phyloP scores from a whole-genome alignment of 2,888 invertebrate species.

The Frankliniella intonsa region DNA sequence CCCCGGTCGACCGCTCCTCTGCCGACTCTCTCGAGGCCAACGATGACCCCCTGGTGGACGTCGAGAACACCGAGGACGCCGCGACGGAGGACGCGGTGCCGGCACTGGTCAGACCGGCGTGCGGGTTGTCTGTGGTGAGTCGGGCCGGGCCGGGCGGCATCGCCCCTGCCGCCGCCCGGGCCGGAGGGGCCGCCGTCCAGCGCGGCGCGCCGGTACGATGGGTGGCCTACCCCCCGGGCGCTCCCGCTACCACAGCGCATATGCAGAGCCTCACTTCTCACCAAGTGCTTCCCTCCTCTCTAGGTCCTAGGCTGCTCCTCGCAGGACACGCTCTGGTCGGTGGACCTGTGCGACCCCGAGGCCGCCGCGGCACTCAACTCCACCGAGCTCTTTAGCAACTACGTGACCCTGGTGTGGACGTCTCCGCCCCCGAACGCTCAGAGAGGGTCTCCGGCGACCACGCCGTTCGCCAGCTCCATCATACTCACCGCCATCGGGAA shows the following conservation, averaged over 20 bases:
- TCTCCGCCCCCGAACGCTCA: slow-evolving; percentile 47
- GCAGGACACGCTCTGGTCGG: neutral
- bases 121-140: neutral
- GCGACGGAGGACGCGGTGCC: neutral
- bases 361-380: neutral
- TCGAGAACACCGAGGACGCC: neutral
- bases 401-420: neutral
- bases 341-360: neutral
- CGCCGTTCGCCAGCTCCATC: slow-evolving; percentile 40
- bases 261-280: neutral
- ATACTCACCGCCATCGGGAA: slow-evolving; percentile 29
- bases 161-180: neutral
- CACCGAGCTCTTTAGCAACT: neutral
- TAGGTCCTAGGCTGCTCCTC: neutral
- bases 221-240: neutral
- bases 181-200: neutral
- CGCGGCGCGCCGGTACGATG: neutral
- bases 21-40: neutral
- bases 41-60: neutral
- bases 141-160: neutral
- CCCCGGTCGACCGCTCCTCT: neutral
- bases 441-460: slow-evolving; percentile 49
- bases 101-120: neutral
- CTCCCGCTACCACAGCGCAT: neutral
- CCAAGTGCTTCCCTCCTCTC: slow-evolving; percentile 43